A percentile compares a stretch with the other conserved stretches of the same genome.
These are phyloP conservation scores for Aselliscus stoliczkanus DNA, from an alignment of 2,797 vertebrate species.

Conservation along the genomic window DNA sequence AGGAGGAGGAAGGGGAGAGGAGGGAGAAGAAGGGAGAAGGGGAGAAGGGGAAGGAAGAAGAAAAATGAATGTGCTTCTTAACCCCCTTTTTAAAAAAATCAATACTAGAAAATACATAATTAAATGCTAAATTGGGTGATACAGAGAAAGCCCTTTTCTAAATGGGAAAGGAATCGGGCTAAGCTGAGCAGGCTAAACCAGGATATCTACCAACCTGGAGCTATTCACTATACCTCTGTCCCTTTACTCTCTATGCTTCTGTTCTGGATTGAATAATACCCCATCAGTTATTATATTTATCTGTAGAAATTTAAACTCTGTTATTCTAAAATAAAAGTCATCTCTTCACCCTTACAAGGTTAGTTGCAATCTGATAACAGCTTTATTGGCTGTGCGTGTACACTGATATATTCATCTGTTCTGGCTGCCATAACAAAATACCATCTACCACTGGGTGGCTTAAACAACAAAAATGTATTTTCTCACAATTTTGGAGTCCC, in stretches of 20 bases:
- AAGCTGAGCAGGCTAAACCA: neutral
- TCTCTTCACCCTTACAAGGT: constrained; percentile 11
- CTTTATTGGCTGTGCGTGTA: neutral
- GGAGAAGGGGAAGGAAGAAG: no score
- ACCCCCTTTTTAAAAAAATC: neutral
- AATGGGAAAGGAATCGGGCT: neutral
- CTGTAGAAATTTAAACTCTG: neutral
- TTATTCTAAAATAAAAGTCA: constrained; percentile 28
- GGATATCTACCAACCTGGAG: neutral
- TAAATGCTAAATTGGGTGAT: constrained; percentile 36
- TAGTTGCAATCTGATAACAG: constrained; percentile 24
- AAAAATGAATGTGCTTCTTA: neutral
- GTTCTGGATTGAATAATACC: constrained; percentile 10
- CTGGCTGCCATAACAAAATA: neutral
- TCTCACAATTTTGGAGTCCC: constrained; percentile 4
- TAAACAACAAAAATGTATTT: constrained; percentile 32
- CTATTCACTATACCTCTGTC: neutral
- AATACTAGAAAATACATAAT: constrained; percentile 34
- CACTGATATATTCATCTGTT: neutral
- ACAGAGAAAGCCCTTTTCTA: neutral
- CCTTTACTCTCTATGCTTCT: neutral
- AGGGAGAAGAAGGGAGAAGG: neutral
- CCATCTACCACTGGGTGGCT: neutral
- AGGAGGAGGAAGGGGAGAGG: neutral
- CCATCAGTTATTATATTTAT: constrained; percentile 10